phyloP scores from a whole-genome alignment of 2,888 invertebrate genomes.

The Cacoxenus indagator region DNA sequence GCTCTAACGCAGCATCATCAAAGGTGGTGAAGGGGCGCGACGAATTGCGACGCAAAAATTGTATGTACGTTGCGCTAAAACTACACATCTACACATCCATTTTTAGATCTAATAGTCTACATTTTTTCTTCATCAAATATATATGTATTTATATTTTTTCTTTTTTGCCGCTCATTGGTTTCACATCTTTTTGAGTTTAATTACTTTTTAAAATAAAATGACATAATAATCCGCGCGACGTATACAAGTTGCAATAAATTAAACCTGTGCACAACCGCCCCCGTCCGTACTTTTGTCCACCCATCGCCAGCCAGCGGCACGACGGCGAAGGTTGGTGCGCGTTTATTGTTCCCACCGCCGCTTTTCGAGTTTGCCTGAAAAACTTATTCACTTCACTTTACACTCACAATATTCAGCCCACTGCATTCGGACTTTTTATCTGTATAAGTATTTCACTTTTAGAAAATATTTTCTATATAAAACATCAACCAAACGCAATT shows the following conservation, averaged over 20 bases:
- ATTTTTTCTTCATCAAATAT: background rate
- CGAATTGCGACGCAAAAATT: constrained; percentile 43
- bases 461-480: no score
- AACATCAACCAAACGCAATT: no score
- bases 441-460: no score
- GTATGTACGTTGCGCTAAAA: constrained; percentile 24
- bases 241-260: constrained; percentile 49
- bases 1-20: constrained; percentile 34
- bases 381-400: no score
- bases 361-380: no score
- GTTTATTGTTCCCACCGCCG: background rate
- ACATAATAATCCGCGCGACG: constrained; percentile 57
- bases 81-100: constrained; percentile 12
- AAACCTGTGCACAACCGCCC: constrained; percentile 45
- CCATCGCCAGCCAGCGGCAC: constrained; percentile 12
- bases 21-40: constrained; percentile 32
- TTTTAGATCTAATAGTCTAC: background rate
- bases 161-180: constrained; percentile 11
- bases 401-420: no score
- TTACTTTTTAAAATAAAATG: constrained; percentile 55
- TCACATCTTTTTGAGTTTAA: constrained; percentile 45
- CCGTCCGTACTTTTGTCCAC: background rate
- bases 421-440: no score
- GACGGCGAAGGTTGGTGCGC: constrained; percentile 27
- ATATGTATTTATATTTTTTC: background rate